Evolutionary conservation across 53 echinoderm and acorn worm genomes (phyloP).

Genomic region (Paracentrotus lividus): DNA sequence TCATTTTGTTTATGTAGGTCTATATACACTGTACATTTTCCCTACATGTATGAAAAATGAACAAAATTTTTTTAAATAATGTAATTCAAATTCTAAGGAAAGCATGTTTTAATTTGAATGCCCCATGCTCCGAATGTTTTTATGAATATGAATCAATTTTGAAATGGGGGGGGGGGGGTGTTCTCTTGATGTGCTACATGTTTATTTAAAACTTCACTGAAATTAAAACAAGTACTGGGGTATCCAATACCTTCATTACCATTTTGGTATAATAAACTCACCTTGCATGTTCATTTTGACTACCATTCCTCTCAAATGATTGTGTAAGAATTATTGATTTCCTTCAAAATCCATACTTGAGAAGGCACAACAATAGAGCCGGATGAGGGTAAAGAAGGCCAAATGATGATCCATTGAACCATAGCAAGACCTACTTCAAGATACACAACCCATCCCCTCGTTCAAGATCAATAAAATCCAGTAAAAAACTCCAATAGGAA

Average conservation of each 20-base stretch:
- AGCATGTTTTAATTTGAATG: too few relatives aligned
- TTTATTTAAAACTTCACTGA: too few relatives aligned
- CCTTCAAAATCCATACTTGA: slow-evolving; percentile 44
- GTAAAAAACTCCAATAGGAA: neutral
- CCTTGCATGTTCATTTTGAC: slow-evolving; percentile 34
- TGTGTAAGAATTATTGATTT: slow-evolving; percentile 43
- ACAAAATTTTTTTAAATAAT: too few relatives aligned
- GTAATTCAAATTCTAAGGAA: too few relatives aligned
- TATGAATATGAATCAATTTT: too few relatives aligned
- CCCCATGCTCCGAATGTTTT: too few relatives aligned
- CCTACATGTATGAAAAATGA: too few relatives aligned
- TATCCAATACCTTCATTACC: neutral
- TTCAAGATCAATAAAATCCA: slow-evolving; percentile 46
- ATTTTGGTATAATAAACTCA: neutral
- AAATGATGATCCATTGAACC: slow-evolving; percentile 11
- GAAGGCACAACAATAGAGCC: neutral
- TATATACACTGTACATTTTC: too few relatives aligned
- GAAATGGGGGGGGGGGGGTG: too few relatives aligned
- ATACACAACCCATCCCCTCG: neutral
- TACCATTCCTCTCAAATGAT: slow-evolving; percentile 27
- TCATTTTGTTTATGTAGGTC: too few relatives aligned
- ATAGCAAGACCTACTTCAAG: neutral
- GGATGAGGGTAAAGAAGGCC: neutral
- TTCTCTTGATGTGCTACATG: too few relatives aligned
- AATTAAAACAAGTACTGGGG: too few relatives aligned